Conservation (phyloP, 1,140 invertebrate genomes). For the Lerema accius region DNA sequence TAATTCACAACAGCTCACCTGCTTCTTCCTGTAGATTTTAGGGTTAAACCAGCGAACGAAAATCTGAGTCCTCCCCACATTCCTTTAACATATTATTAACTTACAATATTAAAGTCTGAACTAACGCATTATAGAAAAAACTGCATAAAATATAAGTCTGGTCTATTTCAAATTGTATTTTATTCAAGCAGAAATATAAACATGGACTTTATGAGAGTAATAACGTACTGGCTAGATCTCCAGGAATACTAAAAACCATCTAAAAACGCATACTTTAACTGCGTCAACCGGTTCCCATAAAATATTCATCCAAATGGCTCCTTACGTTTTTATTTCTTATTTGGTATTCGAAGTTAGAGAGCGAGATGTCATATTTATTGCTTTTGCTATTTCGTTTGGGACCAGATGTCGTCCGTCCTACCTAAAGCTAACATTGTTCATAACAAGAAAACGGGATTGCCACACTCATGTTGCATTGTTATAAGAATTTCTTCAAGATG, state of each 20-base stretch:
- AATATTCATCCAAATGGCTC: constrained; percentile 44
- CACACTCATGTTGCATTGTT: too few relatives aligned
- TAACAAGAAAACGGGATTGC: constrained; percentile 11
- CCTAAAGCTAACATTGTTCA: constrained; percentile 10
- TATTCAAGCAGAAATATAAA: neutral
- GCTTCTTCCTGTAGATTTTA: neutral
- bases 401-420: constrained; percentile 40
- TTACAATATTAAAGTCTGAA: too few relatives aligned
- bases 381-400: constrained; percentile 40
- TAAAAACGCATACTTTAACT: constrained; percentile 12
- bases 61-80: too few relatives aligned
- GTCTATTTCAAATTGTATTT: too few relatives aligned
- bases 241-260: neutral
- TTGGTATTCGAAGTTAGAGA: constrained; percentile 54
- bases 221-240: neutral
- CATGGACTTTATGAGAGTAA: neutral
- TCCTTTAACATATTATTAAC: too few relatives aligned
- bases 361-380: constrained; percentile 52
- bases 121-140: too few relatives aligned
- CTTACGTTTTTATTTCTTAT: constrained; percentile 57
- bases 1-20: too few relatives aligned
- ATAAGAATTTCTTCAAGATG: too few relatives aligned
- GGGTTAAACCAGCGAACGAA: neutral
- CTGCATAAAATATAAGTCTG: too few relatives aligned
- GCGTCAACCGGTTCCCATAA: constrained; percentile 34